These are phyloP conservation scores for Aurelia coerulea DNA, from an alignment of 30 jellyfish, hydroid and myxozoan species.

Conservation along the genomic window DNA sequence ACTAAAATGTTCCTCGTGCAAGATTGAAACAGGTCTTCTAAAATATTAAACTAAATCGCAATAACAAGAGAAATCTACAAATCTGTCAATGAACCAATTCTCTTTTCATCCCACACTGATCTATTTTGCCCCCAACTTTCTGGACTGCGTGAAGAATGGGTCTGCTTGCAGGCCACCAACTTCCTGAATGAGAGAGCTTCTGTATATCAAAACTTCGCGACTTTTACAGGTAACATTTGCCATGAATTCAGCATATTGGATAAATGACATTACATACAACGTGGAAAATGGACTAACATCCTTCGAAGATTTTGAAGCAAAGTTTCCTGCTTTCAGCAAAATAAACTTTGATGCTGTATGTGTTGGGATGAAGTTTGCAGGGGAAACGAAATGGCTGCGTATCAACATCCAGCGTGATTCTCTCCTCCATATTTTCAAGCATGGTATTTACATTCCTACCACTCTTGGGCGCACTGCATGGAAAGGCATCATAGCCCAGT, in stretches of 20 bases:
- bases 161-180: too few relatives aligned
- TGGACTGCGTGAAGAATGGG: too few relatives aligned
- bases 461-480: slow-evolving; percentile 1
- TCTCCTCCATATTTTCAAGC: not conserved
- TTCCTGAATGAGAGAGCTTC: too few relatives aligned
- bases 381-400: not conserved
- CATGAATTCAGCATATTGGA: slow-evolving; percentile 3
- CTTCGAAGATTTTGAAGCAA: slow-evolving; percentile 15
- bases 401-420: not conserved
- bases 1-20: too few relatives aligned
- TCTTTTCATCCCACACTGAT: too few relatives aligned
- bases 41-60: too few relatives aligned
- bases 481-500: slow-evolving; percentile 27
- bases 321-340: slow-evolving; percentile 9
- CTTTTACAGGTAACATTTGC: slow-evolving; percentile 3
- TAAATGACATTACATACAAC: slow-evolving; percentile 2
- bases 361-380: slow-evolving; percentile 8
- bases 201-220: too few relatives aligned
- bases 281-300: not conserved
- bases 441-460: not conserved
- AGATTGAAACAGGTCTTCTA: too few relatives aligned
- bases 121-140: too few relatives aligned
- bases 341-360: not conserved
- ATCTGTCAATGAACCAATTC: too few relatives aligned
- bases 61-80: too few relatives aligned